Evolutionary conservation across 53 echinoderm and acorn worm genomes (phyloP).

Genomic region (Stichopus horrens): DNA sequence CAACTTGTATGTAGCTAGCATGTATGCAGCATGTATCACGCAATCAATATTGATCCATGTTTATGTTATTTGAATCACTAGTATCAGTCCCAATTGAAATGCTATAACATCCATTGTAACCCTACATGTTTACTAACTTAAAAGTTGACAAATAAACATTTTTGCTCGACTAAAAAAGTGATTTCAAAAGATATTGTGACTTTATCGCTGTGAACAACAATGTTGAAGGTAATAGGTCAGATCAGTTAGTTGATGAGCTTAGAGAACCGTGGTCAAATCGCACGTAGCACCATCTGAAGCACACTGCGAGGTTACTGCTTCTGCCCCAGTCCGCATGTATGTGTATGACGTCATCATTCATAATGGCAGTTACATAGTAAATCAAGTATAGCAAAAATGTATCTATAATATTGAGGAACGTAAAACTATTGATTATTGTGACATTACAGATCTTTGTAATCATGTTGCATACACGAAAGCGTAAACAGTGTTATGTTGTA

Average conservation of each 20-base stretch:
- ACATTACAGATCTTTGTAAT: no score
- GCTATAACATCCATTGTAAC: no score
- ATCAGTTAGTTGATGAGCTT: not conserved
- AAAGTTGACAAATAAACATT: not conserved
- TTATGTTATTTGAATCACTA: no score
- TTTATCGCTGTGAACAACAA: not conserved
- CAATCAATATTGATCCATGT: no score
- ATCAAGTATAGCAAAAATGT: not conserved
- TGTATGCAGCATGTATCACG: no score
- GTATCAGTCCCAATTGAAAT: no score
- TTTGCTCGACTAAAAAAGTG: not conserved
- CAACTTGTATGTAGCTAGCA: no score
- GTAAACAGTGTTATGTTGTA: no score
- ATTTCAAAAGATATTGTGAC: not conserved
- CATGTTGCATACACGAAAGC: no score
- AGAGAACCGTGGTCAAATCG: not conserved
- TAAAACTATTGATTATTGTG: no score
- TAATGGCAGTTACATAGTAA: not conserved
- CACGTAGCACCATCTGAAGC: constrained; percentile 18
- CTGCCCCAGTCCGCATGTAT: not conserved
- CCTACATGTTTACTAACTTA: not conserved
- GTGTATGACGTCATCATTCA: not conserved
- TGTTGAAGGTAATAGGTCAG: not conserved
- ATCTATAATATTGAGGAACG: no score
- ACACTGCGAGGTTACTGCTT: not conserved